phyloP scores from a whole-genome alignment of 2,797 vertebrate genomes.

The Neosilurus mollespiculum region DNA sequence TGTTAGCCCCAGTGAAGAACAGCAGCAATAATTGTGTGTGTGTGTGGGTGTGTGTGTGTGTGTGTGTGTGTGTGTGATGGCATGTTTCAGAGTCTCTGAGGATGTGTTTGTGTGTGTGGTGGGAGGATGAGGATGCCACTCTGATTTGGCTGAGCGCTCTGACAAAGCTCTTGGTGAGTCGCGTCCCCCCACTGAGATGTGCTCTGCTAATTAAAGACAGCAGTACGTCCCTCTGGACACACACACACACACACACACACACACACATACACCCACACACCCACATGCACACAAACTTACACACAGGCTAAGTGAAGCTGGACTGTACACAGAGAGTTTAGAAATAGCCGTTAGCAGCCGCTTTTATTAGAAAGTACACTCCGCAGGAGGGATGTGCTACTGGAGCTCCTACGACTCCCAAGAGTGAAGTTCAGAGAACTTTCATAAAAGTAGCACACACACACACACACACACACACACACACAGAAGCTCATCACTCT shows the following conservation, averaged over 20 bases:
- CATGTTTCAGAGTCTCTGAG: background rate
- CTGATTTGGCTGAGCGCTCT: constrained; percentile 61
- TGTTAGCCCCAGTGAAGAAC: no score
- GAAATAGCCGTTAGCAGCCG: constrained; percentile 13
- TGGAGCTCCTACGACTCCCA: constrained; percentile 10
- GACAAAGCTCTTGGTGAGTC: constrained; percentile 53
- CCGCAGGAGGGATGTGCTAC: constrained; percentile 17
- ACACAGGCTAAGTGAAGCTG: background rate
- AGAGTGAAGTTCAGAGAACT: constrained; percentile 1
- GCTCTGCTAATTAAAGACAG: constrained; percentile 68
- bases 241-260: constrained; percentile 9
- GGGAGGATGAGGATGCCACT: constrained; percentile 57
- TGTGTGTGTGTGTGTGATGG: background rate
- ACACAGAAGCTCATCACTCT: background rate
- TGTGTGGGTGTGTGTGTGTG: background rate
- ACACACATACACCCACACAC: constrained; percentile 36
- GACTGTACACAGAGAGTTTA: constrained; percentile 4
- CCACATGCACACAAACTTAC: background rate
- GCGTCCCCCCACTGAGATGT: constrained; percentile 58
- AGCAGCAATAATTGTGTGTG: background rate
- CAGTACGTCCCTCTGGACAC: constrained; percentile 35
- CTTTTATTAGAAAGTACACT: constrained; percentile 24
- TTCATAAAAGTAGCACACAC: constrained; percentile 3
- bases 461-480: background rate
- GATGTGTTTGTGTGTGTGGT: constrained; percentile 16